These are phyloP conservation scores for Bellardia bayeri DNA, from an alignment of 2,888 invertebrate genomes.

Conservation along the genomic window DNA sequence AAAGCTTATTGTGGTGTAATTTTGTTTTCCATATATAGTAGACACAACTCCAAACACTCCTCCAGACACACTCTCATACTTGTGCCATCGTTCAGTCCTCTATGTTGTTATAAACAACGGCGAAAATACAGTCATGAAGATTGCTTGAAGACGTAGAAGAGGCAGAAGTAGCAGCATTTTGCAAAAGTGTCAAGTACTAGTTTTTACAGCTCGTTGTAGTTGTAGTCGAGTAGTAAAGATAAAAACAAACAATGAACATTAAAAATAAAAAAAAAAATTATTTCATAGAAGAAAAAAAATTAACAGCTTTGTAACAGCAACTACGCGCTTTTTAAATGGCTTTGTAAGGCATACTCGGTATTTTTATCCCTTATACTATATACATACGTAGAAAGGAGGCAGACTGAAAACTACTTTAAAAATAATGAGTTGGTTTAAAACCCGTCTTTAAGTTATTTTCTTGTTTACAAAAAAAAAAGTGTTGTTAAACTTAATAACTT, in stretches of 20 bases:
- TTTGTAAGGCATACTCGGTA: conserved; percentile 18
- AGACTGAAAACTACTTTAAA: not conserved
- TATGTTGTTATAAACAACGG: not conserved
- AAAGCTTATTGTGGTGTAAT: conserved; percentile 49
- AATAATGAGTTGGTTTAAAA: not conserved
- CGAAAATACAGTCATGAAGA: conserved; percentile 47
- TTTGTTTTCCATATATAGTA: conserved; percentile 15
- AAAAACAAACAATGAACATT: conserved; percentile 32
- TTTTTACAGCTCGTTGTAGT: conserved; percentile 34
- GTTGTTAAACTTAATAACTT: no score
- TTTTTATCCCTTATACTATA: not conserved
- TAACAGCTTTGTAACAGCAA: conserved; percentile 28
- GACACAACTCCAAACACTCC: not conserved
- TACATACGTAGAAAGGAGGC: not conserved
- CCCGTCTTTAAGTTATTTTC: not conserved
- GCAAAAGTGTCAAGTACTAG: conserved; percentile 65
- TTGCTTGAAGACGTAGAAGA: conserved; percentile 23
- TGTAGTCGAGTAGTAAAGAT: conserved; percentile 46
- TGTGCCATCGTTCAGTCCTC: conserved; percentile 3
- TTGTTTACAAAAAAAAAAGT: no score
- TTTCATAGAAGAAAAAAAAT: not conserved
- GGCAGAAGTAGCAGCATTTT: conserved; percentile 28
- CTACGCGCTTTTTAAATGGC: conserved; percentile 28
- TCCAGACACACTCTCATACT: conserved; percentile 13
- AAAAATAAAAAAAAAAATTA: not conserved